These are phyloP conservation scores for Habropoda laboriosa DNA, from an alignment of 1,140 invertebrate species.

Conservation along the genomic window DNA sequence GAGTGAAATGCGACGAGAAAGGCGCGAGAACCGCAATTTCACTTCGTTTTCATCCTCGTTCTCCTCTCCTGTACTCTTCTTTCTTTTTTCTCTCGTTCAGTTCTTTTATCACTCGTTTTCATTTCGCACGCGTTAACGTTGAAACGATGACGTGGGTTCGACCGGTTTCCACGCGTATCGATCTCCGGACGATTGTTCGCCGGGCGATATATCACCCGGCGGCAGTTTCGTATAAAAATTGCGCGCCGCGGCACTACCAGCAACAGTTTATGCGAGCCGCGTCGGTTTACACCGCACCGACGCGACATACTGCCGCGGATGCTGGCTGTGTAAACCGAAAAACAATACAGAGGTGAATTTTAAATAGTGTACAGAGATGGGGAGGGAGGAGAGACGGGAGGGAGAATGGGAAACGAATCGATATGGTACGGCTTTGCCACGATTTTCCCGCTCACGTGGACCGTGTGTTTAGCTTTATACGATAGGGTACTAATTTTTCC, in stretches of 20 bases:
- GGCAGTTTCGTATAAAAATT: conserved; percentile 26
- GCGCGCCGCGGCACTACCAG: not conserved
- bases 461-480: not conserved
- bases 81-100: not conserved
- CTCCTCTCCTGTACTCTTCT: not conserved
- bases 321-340: not conserved
- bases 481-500: not conserved
- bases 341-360: conserved; percentile 30
- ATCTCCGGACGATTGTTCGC: conserved; percentile 13
- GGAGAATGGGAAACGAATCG: not conserved
- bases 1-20: not conserved
- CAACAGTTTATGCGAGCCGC: conserved; percentile 32
- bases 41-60: conserved; percentile 12
- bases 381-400: not conserved
- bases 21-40: not conserved
- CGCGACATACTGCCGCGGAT: not conserved
- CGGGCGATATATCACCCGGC: not conserved
- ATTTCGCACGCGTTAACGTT: not conserved
- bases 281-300: conserved; percentile 5
- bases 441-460: not conserved
- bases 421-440: not conserved
- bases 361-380: not conserved
- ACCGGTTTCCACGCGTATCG: conserved; percentile 37
- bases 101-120: not conserved
- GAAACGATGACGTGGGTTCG: conserved; percentile 24